Evolutionary conservation across 2,888 invertebrate species (phyloP).

Genomic region (Germaria angustata): DNA sequence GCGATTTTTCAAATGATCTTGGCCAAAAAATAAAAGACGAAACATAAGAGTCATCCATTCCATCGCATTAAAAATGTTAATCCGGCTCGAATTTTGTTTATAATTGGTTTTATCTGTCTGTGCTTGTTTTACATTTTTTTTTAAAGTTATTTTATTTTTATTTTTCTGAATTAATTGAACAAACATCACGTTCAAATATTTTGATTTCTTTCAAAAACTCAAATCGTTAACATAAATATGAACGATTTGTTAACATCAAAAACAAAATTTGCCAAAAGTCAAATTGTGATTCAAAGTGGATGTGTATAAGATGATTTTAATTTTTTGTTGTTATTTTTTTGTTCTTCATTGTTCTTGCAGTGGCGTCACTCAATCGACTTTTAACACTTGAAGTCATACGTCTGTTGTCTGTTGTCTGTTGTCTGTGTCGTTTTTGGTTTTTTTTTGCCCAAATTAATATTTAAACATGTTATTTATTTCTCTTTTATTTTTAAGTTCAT

Average conservation of each 20-base stretch:
- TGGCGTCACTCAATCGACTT: slow-evolving; percentile 29
- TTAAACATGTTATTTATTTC: not conserved
- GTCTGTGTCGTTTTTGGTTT: not conserved
- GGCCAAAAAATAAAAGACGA: not conserved
- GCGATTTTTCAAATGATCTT: not conserved
- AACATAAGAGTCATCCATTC: slow-evolving; percentile 17
- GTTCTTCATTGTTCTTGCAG: no score
- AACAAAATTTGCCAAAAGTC: slow-evolving; percentile 29
- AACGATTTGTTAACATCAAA: slow-evolving; percentile 49
- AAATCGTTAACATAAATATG: slow-evolving; percentile 36
- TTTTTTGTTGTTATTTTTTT: no score
- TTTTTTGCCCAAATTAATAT: slow-evolving; percentile 9
- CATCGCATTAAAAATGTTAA: not conserved
- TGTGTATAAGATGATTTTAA: not conserved
- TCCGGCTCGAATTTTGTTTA: slow-evolving; percentile 4
- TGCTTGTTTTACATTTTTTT: not conserved
- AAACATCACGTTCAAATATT: slow-evolving; percentile 49
- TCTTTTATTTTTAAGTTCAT: not conserved
- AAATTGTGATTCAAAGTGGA: not conserved
- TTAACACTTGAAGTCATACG: not conserved
- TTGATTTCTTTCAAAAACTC: not conserved
- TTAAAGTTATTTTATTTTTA: not conserved
- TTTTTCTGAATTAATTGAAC: slow-evolving; percentile 44
- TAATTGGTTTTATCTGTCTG: slow-evolving; percentile 12
- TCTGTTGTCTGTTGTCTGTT: no score